A percentile compares a stretch with the other conserved stretches of the same genome.
These are phyloP conservation scores for Lordiphosa stackelbergi DNA, from an alignment of 1,140 invertebrate genomes.

Conservation along the genomic window DNA sequence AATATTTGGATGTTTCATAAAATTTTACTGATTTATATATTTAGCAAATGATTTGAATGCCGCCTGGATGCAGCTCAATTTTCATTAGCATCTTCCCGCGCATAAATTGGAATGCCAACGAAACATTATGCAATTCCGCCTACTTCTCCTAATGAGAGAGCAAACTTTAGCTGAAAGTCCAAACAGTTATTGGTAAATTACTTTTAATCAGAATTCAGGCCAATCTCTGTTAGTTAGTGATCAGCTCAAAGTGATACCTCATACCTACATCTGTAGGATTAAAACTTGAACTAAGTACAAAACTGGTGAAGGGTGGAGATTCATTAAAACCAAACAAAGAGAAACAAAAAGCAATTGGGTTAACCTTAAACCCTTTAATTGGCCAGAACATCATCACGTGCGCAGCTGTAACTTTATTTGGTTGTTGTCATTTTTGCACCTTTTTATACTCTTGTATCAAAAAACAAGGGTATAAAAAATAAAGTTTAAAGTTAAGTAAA, in stretches of 20 bases:
- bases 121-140: too few species aligned
- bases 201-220: too few species aligned
- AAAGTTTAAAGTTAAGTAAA: neutral
- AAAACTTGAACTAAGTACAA: neutral
- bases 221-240: too few species aligned
- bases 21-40: neutral
- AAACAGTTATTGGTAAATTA: too few species aligned
- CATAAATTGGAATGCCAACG: too few species aligned
- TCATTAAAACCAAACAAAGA: neutral
- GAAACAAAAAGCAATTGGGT: neutral
- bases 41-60: neutral
- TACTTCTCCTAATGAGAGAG: too few species aligned
- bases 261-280: neutral
- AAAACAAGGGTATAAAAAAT: too few species aligned
- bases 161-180: too few species aligned
- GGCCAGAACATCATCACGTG: conserved; percentile 34
- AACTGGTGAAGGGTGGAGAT: neutral
- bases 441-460: conserved; percentile 9
- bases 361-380: conserved; percentile 13
- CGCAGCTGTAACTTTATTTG: conserved; percentile 47
- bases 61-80: neutral
- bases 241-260: too few species aligned
- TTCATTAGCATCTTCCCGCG: too few species aligned
- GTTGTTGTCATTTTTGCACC: conserved; percentile 2
- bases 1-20: conserved; percentile 1